phyloP scores from a whole-genome alignment of 2,113 vertebrate genomes.

The Myrmophylax atrothorax region DNA sequence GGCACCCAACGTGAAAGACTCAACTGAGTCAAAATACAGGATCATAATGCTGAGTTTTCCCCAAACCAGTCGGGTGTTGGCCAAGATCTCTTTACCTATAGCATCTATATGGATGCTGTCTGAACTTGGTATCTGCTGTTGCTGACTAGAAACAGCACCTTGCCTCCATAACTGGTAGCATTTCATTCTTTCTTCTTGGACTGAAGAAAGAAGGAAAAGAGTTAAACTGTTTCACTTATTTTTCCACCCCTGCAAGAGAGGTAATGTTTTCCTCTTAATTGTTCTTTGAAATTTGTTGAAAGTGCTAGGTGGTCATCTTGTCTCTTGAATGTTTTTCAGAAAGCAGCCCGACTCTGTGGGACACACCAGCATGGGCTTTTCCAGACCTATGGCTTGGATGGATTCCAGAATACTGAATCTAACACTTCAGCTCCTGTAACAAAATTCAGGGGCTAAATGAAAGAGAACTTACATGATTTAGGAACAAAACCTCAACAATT shows the following conservation, averaged over 20 bases:
- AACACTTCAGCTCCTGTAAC: not conserved
- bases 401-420: not conserved
- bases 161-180: not conserved
- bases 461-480: not conserved
- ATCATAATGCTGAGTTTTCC: fast-evolving
- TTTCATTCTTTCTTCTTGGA: not conserved
- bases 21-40: not conserved
- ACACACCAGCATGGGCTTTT: not conserved
- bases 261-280: not conserved
- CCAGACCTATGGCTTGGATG: not conserved
- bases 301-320: not conserved
- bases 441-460: not conserved
- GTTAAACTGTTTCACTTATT: not conserved
- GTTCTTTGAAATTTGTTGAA: not conserved
- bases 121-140: not conserved
- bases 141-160: not conserved
- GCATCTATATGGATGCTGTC: no score
- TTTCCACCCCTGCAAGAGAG: not conserved
- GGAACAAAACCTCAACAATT: not conserved
- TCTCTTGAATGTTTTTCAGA: not conserved
- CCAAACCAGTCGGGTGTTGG: not conserved
- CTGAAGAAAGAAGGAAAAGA: not conserved
- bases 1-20: not conserved
- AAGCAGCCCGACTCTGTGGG: not conserved
- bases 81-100: not conserved